Conservation (phyloP, 2,113 vertebrate genomes). For the Macquaria australasica region DNA sequence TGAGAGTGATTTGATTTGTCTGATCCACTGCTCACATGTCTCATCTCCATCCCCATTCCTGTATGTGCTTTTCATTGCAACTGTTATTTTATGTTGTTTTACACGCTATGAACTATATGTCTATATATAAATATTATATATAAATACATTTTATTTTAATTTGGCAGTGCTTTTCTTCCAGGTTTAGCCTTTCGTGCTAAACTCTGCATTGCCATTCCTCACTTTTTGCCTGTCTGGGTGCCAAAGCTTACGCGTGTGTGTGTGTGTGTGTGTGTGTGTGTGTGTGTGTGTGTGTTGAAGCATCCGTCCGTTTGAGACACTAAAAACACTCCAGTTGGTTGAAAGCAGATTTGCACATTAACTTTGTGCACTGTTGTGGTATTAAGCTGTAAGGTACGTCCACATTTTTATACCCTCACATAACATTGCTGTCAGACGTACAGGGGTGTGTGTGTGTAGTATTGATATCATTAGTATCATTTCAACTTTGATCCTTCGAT, state of each 20-base stretch:
- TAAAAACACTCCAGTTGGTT: constrained; percentile 18
- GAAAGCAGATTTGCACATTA: constrained; percentile 47
- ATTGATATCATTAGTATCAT: neutral
- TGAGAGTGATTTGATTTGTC: constrained; percentile 26
- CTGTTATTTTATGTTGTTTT: constrained; percentile 52
- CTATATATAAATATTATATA: constrained; percentile 39
- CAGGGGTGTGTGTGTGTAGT: neutral
- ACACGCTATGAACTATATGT: constrained; percentile 42
- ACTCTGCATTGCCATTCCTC: constrained; percentile 53
- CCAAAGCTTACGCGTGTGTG: constrained; percentile 59
- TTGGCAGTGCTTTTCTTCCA: constrained; percentile 59
- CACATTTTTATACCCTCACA: constrained; percentile 28
- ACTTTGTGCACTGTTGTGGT: constrained; percentile 24
- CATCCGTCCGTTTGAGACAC: constrained; percentile 45
- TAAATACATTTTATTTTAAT: constrained; percentile 32
- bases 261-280: constrained; percentile 16
- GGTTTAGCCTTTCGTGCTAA: constrained; percentile 41
- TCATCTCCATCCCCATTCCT: constrained; percentile 49
- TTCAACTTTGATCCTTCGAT: neutral
- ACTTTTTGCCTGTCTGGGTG: constrained; percentile 41
- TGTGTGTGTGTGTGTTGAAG: neutral
- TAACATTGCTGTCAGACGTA: neutral
- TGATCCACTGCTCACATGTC: constrained; percentile 27
- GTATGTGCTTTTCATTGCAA: constrained; percentile 38
- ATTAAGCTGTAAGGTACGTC: constrained; percentile 44